Evolutionary conservation across 2,113 vertebrate species (phyloP), one percentile per base, ranked within the genome.

Genomic region (Scopus umbretta): DNA sequence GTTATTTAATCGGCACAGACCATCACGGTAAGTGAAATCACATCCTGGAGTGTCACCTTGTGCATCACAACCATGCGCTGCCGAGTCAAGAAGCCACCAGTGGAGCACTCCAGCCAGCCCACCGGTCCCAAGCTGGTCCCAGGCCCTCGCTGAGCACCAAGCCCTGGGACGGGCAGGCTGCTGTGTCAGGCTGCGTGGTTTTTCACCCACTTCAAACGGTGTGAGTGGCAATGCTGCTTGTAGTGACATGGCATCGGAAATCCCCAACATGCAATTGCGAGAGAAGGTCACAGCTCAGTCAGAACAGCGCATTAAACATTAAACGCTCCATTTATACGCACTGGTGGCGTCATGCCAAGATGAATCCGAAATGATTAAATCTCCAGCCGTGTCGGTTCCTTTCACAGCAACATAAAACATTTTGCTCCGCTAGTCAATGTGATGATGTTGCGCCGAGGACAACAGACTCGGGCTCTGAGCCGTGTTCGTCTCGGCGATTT

Each of bases 351-450:
- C 74, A 25, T 81, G 96, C 97, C 97, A 95, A 92, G 92, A 71
- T 61, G 94, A 91, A 87, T 94, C 90, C 59, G 10, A 72, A 96
- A 55, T 25, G 55, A 95, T 97, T 92, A 62, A 50, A 91, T 88
- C 92, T 97, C 94, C 95, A 96, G 92, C 97, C 62, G 9, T 61
- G 92, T 53, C 22, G 7, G 67, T 59, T 96, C 95, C 92, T 88
- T 50, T 93, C 97, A 68, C 94, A 70, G 92, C 61, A 8, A 36
- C 93, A 73, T 30, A 36, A 96, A 95, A 22, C 88, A 23, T 79
- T 97, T 91, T 86, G 68, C 96, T 82, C 50, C 1, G 38, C 86
- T 42, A 70, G 36, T 92, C 95, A 23, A 9, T 0, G 55, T 1
- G 5, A 29, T 6, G 80, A 42, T 73, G 94, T 12, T 42, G 92